A percentile compares a stretch with the other conserved stretches of the same genome.
phyloP scores from a whole-genome alignment of 2,113 vertebrate genomes.

The Trachemys scripta region DNA sequence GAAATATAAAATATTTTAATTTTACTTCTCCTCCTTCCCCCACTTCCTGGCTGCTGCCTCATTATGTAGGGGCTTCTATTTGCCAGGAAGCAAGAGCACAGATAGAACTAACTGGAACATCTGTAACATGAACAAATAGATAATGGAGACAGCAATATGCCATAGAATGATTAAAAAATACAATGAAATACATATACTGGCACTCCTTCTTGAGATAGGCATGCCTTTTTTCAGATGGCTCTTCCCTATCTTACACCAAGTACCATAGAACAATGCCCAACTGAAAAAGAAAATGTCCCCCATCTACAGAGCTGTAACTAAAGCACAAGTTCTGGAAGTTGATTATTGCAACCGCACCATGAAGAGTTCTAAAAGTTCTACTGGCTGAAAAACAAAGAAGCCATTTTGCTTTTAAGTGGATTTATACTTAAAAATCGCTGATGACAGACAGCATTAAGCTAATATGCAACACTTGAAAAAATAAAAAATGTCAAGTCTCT shows the following conservation, averaged over 20 bases:
- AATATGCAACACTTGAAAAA: neutral
- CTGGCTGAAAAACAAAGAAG: neutral
- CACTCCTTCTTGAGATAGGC: neutral
- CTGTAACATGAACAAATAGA: conserved; percentile 29
- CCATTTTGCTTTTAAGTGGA: neutral
- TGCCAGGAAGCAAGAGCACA: conserved; percentile 25
- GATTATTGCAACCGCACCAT: neutral
- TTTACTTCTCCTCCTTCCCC: neutral
- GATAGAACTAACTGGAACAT: conserved; percentile 28
- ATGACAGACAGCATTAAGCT: neutral
- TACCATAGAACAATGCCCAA: neutral
- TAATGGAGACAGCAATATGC: neutral
- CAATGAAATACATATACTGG: neutral
- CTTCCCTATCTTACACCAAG: neutral
- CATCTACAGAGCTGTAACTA: neutral
- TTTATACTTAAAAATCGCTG: neutral
- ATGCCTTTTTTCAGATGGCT: conserved; percentile 4
- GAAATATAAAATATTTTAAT: conserved; percentile 13
- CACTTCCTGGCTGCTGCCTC: neutral
- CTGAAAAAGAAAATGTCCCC: neutral
- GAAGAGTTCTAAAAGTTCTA: neutral
- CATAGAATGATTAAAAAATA: neutral
- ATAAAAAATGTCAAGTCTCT: neutral
- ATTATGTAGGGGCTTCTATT: conserved; percentile 1
- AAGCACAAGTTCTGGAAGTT: neutral